Evolutionary conservation across 2,797 vertebrate species (phyloP), one percentile per base, ranked within the genome.

Genomic region (Oreortyx pictus): DNA sequence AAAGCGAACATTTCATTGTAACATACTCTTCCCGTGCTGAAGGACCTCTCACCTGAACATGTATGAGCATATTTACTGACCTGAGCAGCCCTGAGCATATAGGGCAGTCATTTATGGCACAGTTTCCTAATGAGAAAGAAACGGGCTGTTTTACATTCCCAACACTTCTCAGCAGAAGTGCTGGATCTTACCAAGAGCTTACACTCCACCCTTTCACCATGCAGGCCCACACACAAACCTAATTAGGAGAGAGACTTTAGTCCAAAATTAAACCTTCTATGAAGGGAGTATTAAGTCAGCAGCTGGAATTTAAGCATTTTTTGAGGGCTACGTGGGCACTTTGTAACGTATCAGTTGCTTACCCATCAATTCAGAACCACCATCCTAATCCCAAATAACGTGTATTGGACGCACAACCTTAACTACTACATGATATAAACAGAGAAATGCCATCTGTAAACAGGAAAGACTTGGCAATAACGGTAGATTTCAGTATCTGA

Each of bases 381-480:
- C 61, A 39, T 0, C 8, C 5, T 9, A 27, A 24, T 12, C 39
- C 10, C 35, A 33, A 23, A 4, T 35, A 29, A 72, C 0, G 59
- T 0, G 0, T 0, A 65, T 20, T 68, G 65, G 29, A 78, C 78
- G 62, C 16, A 33, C 0, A 72, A 39, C 2, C 6, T 9, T 44
- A 59, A 14, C 19, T 15, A 57, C 20, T 35, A n/a, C 25, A 29
- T 25, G 7, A 13, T 0, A 2, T 31, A 27, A 24, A 33, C 29
- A 65, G 23, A 68, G 2, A 56, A 59, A 75, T 23, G 7, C 19
- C 52, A 33, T 16, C 35, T 33, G 1, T 18, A 52, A 79, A 0
- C 2, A 7, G 5, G 14, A 61, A 7, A 37, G 0, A 20, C 1
- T 3, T 71, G 43, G 52, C 1, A 2, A 7, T 5, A 83, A 49